phyloP scores from a whole-genome alignment of 1,140 invertebrate genomes.

The Hyles vespertilio region DNA sequence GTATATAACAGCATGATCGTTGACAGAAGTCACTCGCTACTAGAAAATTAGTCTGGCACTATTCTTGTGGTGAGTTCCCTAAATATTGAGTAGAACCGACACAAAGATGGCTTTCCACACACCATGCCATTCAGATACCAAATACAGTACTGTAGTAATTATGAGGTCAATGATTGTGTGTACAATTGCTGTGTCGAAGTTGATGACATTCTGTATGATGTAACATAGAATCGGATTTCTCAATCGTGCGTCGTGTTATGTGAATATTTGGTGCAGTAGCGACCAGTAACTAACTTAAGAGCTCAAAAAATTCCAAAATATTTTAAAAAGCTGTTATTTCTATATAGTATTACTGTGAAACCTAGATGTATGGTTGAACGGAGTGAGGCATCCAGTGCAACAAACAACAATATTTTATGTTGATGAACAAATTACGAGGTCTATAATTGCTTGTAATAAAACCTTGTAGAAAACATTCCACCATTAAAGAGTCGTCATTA shows the following conservation, averaged over 20 bases:
- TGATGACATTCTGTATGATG: background rate
- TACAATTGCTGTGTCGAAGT: no score
- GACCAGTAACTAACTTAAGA: background rate
- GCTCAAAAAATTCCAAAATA: no score
- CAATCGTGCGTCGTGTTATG: background rate
- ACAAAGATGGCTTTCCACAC: no score
- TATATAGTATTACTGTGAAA: background rate
- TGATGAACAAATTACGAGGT: background rate
- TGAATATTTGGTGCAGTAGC: constrained; percentile 1
- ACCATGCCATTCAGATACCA: no score
- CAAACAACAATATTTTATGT: background rate
- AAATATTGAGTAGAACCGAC: no score
- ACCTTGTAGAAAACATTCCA: background rate
- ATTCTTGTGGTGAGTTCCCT: no score
- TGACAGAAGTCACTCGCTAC: background rate
- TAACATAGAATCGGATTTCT: background rate
- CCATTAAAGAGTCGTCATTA: background rate
- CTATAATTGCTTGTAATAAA: background rate
- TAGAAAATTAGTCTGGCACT: background rate
- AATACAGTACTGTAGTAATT: background rate
- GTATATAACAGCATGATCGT: background rate
- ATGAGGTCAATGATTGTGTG: background rate
- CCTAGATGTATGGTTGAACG: constrained; percentile 3
- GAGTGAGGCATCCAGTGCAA: no score
- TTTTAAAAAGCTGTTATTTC: no score